These are phyloP conservation scores for Enhydra lutris DNA, from an alignment of 2,113 vertebrate genomes.

Conservation along the genomic window DNA sequence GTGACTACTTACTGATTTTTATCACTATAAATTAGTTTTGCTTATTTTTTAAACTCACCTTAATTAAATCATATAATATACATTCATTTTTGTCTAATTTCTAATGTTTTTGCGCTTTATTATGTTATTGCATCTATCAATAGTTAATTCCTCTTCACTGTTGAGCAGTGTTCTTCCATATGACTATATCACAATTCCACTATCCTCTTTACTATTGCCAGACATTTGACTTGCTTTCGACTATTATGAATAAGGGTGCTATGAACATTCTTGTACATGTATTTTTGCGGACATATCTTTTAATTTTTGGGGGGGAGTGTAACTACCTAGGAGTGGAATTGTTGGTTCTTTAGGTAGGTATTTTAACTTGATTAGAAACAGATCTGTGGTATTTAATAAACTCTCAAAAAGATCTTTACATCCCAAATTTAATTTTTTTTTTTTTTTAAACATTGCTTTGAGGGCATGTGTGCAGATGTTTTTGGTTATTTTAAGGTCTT, in stretches of 20 bases:
- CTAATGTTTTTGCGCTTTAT: not conserved
- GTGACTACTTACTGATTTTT: not conserved
- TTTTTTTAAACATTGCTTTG: not conserved
- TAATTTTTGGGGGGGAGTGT: not conserved
- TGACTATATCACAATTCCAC: not conserved
- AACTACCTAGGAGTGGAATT: not conserved
- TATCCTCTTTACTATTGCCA: not conserved
- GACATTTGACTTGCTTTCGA: not conserved
- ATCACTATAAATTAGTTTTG: constrained; percentile 36
- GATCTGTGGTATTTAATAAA: constrained; percentile 31
- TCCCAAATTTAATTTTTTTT: not conserved
- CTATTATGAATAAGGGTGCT: not conserved
- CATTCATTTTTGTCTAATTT: constrained; percentile 9
- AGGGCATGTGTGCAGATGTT: not conserved
- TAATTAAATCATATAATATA: not conserved
- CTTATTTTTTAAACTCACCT: not conserved
- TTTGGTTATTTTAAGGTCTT: not conserved
- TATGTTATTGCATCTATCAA: not conserved
- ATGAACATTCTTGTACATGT: not conserved
- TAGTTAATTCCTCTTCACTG: not conserved
- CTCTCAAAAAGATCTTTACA: not conserved
- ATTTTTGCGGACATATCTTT: not conserved
- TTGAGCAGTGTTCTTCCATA: not conserved
- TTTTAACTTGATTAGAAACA: constrained; percentile 31
- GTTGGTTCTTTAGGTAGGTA: not conserved